phyloP scores from a whole-genome alignment of 2,113 vertebrate species.

The Origma solitaria region DNA sequence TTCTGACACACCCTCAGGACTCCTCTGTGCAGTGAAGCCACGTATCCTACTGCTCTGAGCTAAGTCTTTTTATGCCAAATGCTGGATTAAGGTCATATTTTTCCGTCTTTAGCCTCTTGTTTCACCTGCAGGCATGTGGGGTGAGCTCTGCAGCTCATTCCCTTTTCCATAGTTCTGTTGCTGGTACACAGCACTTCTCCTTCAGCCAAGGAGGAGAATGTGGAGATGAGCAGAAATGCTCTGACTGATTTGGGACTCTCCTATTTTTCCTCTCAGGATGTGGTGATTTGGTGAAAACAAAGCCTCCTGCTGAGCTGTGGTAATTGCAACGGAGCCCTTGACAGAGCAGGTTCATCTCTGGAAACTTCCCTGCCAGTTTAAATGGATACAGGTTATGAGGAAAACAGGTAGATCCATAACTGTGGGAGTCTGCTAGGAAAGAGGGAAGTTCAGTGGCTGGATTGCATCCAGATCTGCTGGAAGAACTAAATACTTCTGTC shows the following conservation, averaged over 20 bases:
- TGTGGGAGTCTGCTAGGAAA: neutral
- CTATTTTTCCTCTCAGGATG: neutral
- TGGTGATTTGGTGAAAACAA: neutral
- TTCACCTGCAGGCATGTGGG: neutral
- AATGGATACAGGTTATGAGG: neutral
- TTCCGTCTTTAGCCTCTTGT: neutral
- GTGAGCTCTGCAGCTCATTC: neutral
- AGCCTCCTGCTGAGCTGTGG: neutral
- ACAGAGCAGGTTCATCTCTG: neutral
- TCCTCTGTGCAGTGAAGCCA: neutral
- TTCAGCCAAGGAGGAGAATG: neutral
- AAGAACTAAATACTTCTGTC: neutral
- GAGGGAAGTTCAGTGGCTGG: too few relatives aligned
- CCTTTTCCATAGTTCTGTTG: neutral
- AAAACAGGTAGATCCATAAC: neutral
- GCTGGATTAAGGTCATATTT: neutral
- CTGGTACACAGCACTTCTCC: neutral
- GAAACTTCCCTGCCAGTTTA: neutral
- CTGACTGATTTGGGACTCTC: neutral
- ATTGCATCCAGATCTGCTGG: neutral
- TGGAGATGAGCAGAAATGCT: neutral
- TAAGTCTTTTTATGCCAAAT: neutral
- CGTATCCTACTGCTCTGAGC: neutral
- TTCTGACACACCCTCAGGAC: neutral
- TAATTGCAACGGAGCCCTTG: neutral